Conservation (phyloP, 64 coral and sea anemone genomes). For the Montipora efflorescens region DNA sequence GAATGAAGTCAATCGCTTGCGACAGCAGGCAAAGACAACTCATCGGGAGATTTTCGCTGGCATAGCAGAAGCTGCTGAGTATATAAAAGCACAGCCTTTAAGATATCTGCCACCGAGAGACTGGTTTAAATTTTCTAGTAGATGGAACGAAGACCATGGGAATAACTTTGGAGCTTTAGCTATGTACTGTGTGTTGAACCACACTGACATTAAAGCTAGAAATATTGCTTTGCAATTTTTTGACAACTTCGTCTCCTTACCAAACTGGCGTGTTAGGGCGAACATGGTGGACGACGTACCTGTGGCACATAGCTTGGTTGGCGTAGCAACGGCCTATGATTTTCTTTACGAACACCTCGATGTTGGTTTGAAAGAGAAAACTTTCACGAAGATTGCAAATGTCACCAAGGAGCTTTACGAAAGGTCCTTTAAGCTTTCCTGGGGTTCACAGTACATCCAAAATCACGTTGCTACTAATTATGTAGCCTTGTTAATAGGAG, state of each 20-base stretch:
- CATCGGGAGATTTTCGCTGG: slow-evolving; percentile 69
- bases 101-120: slow-evolving; percentile 47
- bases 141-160: slow-evolving; percentile 91
- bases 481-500: slow-evolving; percentile 73
- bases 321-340: slow-evolving; percentile 85
- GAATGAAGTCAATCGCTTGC: slow-evolving; percentile 36
- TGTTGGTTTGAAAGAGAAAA: slow-evolving; percentile 36
- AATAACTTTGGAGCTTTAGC: slow-evolving; percentile 76
- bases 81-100: slow-evolving; percentile 50
- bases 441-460: slow-evolving; percentile 88
- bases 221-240: slow-evolving; percentile 65
- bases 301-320: slow-evolving; percentile 84
- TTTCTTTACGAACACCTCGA: slow-evolving; percentile 71
- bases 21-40: slow-evolving; percentile 52
- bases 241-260: slow-evolving; percentile 34
- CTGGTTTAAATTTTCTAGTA: slow-evolving; percentile 62
- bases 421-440: slow-evolving; percentile 60
- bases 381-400: slow-evolving; percentile 37
- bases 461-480: slow-evolving; percentile 98
- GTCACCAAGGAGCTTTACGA: slow-evolving; percentile 67
- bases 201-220: slow-evolving; percentile 45
- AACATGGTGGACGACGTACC: slow-evolving; percentile 83
- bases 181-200: slow-evolving; percentile 81
- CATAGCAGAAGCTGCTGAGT: slow-evolving; percentile 37
- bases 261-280: slow-evolving; percentile 77